These are phyloP conservation scores for Muricea muricata DNA, from an alignment of 92 coral and sea anemone genomes.

Conservation along the genomic window DNA sequence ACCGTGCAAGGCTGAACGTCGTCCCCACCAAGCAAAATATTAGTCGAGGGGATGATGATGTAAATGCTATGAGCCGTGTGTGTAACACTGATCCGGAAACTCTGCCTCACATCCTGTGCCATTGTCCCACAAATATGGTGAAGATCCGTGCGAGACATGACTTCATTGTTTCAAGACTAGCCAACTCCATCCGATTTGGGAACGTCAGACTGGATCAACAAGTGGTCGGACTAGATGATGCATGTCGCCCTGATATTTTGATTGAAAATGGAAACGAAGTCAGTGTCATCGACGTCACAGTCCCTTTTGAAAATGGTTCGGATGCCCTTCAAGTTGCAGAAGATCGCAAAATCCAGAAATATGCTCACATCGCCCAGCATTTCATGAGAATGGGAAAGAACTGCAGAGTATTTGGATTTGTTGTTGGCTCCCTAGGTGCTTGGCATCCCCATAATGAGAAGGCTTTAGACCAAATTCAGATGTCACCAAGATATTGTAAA, in stretches of 20 bases:
- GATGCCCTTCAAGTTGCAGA: not conserved
- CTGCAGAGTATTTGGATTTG: not conserved
- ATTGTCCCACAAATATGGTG: not conserved
- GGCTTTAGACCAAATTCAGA: not conserved
- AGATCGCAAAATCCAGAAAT: not conserved
- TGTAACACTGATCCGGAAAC: not conserved
- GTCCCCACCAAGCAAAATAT: not conserved
- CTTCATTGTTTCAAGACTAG: not conserved
- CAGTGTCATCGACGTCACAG: not conserved
- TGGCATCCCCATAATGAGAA: slow-evolving; percentile 5
- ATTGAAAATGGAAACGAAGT: not conserved
- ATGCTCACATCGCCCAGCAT: not conserved
- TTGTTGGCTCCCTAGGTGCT: not conserved
- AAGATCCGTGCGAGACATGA: not conserved
- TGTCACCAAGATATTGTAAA: not conserved
- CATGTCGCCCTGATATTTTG: not conserved
- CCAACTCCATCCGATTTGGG: not conserved
- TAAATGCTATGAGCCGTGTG: no score
- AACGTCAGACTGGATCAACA: not conserved
- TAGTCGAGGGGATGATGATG: no score
- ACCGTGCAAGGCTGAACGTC: not conserved
- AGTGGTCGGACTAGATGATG: not conserved
- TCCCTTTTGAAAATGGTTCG: slow-evolving; percentile 5
- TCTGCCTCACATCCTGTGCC: not conserved
- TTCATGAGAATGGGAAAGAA: not conserved